Percentiles rank a stretch among this genome's conserved stretches.
Evolutionary conservation across 2,113 vertebrate genomes (phyloP).

Genomic region (Eublepharis macularius): DNA sequence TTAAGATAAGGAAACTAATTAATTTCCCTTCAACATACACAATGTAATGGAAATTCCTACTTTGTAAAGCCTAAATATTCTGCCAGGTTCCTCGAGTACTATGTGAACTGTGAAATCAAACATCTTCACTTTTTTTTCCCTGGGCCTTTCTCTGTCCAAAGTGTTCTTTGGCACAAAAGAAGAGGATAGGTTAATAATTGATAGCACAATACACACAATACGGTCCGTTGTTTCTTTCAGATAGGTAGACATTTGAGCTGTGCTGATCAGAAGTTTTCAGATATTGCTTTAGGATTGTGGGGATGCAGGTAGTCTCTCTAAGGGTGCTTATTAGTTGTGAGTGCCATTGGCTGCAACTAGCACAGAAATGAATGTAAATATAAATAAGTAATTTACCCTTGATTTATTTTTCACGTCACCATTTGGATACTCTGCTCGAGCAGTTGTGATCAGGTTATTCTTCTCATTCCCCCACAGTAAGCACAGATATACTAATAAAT

Average conservation of each 20-base stretch:
- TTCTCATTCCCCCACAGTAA: constrained; percentile 6
- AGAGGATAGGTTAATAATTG: constrained; percentile 69
- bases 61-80: constrained; percentile 45
- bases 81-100: constrained; percentile 32
- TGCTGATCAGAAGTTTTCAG: constrained; percentile 51
- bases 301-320: constrained; percentile 38
- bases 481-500: background rate
- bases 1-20: constrained; percentile 21
- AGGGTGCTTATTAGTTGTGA: constrained; percentile 39
- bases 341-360: constrained; percentile 9
- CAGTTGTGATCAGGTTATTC: background rate
- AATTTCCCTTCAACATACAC: constrained; percentile 49
- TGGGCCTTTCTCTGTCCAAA: constrained; percentile 48
- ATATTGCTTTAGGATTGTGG: constrained; percentile 28
- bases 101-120: constrained; percentile 54
- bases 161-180: constrained; percentile 47
- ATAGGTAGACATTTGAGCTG: constrained; percentile 34
- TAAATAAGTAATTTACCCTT: constrained; percentile 42
- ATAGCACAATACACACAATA: constrained; percentile 51
- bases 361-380: constrained; percentile 31
- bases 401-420: constrained; percentile 13
- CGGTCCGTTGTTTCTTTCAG: constrained; percentile 46
- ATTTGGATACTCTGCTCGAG: constrained; percentile 26
- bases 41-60: constrained; percentile 8
- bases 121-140: constrained; percentile 56